Evolutionary conservation across 2,113 vertebrate species (phyloP).

Genomic region (Bambusicola thoracicus): DNA sequence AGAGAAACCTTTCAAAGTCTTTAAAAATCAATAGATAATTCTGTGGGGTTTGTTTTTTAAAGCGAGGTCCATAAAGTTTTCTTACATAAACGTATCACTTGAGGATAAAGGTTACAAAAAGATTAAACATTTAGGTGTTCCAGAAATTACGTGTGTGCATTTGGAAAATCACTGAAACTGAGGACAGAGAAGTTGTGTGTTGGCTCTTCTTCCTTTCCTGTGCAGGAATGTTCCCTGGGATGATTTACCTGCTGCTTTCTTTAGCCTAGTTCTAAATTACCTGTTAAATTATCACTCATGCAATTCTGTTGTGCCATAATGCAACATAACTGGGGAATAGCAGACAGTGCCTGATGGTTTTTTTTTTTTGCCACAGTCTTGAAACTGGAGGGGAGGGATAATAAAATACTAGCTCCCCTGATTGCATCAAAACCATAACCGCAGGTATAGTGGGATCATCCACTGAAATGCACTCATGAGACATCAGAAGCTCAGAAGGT

Average conservation of each 20-base stretch:
- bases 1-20: neutral
- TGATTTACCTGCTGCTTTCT: slow-evolving; percentile 5
- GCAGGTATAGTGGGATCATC: neutral
- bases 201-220: neutral
- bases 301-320: neutral
- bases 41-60: neutral
- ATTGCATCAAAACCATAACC: slow-evolving; percentile 16
- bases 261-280: slow-evolving; percentile 35
- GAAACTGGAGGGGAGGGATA: neutral
- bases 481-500: neutral
- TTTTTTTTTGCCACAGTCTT: neutral
- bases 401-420: neutral
- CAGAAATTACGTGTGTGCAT: neutral
- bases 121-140: neutral
- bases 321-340: neutral
- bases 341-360: neutral
- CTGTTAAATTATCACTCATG: slow-evolving; percentile 34
- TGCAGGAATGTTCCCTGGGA: neutral
- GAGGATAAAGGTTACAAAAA: slow-evolving; percentile 1
- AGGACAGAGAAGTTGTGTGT: neutral
- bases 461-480: neutral
- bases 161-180: neutral
- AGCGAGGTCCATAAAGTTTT: neutral
- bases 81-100: neutral
- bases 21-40: neutral